These are phyloP conservation scores for Heterochromis multidens DNA, from an alignment of 2,113 vertebrate species.

Conservation along the genomic window DNA sequence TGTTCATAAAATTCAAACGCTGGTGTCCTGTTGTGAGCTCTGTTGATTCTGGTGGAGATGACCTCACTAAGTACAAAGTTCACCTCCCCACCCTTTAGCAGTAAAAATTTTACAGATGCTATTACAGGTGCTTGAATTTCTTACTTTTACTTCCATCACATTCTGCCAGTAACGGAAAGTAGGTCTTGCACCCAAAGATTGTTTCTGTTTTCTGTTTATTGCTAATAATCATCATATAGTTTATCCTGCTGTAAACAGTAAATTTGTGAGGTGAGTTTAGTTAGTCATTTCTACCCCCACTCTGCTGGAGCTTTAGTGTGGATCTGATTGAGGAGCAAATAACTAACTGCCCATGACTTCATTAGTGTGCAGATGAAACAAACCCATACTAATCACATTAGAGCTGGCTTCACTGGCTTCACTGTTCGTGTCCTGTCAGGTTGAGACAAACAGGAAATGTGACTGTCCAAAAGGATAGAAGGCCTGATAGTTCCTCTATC, in stretches of 20 bases:
- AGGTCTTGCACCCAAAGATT: not conserved
- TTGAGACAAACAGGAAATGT: not conserved
- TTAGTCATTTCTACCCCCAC: not conserved
- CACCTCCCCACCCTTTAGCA: not conserved
- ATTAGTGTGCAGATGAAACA: slow-evolving; percentile 5
- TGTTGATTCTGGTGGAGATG: not conserved
- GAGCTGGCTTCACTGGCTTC: not conserved
- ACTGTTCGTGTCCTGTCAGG: not conserved
- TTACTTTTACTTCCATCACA: not conserved
- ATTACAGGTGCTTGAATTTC: not conserved
- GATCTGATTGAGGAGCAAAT: not conserved
- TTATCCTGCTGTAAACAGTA: not conserved
- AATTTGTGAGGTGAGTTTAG: not conserved
- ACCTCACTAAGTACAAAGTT: slow-evolving; percentile 22
- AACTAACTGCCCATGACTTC: not conserved
- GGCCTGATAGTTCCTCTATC: not conserved
- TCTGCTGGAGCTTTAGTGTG: not conserved
- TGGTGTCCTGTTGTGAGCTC: not conserved
- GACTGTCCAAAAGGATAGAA: not conserved
- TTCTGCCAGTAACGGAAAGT: not conserved
- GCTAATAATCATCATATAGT: not conserved
- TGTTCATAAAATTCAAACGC: not conserved
- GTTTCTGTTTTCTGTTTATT: not conserved
- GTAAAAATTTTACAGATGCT: slow-evolving; percentile 7
- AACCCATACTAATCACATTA: not conserved